Conservation (phyloP, 2,113 vertebrate genomes). For the Xerus inauris region DNA sequence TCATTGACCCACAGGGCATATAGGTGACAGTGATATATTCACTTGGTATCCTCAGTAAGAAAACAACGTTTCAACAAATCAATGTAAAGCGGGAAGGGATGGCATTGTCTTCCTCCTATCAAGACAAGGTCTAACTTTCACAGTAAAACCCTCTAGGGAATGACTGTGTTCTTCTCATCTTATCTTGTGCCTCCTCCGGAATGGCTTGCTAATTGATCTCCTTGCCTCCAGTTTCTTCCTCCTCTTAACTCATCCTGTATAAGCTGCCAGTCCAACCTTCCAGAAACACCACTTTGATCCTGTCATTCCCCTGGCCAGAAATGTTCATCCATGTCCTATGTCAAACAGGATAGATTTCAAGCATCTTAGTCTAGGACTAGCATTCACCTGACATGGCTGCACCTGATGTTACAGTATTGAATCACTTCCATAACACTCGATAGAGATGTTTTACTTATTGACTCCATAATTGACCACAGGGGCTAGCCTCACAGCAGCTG, state of each 20-base stretch:
- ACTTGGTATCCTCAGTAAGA: neutral
- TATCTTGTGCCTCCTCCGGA: neutral
- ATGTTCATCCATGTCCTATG: neutral
- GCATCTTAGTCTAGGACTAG: neutral
- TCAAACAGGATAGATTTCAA: neutral
- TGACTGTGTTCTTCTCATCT: neutral
- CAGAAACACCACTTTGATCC: neutral
- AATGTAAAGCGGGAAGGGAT: neutral
- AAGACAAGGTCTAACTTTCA: neutral
- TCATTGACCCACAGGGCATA: neutral
- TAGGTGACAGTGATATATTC: neutral
- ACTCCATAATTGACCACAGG: neutral
- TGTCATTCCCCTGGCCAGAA: neutral
- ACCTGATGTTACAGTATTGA: neutral
- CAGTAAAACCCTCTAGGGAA: neutral
- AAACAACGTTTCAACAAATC: conserved; percentile 24
- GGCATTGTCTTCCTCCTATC: neutral
- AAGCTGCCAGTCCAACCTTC: neutral
- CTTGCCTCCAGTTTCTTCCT: neutral
- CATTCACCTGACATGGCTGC: neutral
- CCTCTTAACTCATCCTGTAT: neutral
- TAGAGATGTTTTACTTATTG: neutral
- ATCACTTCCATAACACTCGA: neutral
- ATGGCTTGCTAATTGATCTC: neutral
- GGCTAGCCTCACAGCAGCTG: neutral